A percentile compares a stretch with the other conserved stretches of the same genome.
Evolutionary conservation across 2,113 vertebrate species (phyloP).

Genomic region (Ctenomys sociabilis): DNA sequence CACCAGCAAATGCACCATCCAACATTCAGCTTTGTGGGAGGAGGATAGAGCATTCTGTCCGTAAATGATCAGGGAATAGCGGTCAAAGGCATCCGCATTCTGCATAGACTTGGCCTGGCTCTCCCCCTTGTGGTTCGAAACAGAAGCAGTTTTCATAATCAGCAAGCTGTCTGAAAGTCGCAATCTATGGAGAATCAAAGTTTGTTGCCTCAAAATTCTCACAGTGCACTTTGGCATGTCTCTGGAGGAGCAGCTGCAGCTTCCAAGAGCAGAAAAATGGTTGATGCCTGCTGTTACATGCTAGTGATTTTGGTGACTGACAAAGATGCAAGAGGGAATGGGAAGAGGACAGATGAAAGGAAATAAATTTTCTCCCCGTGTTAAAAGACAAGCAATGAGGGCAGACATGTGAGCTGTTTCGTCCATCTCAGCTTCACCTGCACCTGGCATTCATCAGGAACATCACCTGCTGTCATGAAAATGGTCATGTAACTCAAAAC

Average conservation of each 20-base stretch:
- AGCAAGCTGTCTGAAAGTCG: background rate
- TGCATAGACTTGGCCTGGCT: background rate
- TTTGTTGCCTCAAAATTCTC: background rate
- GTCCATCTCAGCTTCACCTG: background rate
- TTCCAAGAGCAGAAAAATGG: background rate
- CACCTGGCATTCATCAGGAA: background rate
- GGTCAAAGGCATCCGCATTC: background rate
- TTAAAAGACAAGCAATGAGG: background rate
- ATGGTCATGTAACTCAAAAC: background rate
- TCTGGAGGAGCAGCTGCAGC: background rate
- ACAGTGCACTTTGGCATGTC: background rate
- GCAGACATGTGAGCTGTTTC: background rate
- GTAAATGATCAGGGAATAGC: background rate
- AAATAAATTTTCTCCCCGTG: background rate
- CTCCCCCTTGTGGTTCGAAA: slow-evolving; percentile 32
- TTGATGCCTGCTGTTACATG: slow-evolving; percentile 1
- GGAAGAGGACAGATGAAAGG: slow-evolving; percentile 41
- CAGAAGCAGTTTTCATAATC: background rate
- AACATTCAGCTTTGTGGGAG: background rate
- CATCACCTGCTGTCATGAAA: slow-evolving; percentile 7
- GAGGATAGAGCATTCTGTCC: background rate
- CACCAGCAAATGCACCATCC: background rate
- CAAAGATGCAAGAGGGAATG: background rate
- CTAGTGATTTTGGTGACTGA: background rate
- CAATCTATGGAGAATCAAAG: background rate